phyloP scores from a whole-genome alignment of 2,113 vertebrate species.

The Pteropus alecto region DNA sequence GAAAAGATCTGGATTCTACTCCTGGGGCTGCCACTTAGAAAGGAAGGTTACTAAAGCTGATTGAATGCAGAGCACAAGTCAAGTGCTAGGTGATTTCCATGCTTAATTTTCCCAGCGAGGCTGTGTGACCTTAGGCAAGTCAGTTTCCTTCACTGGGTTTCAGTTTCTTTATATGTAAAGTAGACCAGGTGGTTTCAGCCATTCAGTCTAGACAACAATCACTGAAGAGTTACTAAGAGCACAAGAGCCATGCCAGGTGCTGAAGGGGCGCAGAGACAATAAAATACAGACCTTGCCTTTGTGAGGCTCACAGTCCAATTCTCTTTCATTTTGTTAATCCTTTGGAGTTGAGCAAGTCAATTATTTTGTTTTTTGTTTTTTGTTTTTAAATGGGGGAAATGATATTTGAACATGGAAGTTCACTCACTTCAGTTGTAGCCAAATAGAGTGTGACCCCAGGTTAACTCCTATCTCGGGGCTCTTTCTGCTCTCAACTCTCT shows the following conservation, averaged over 20 bases:
- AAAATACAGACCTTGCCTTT: not conserved
- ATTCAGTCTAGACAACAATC: not conserved
- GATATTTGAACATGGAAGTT: not conserved
- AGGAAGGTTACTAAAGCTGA: not conserved
- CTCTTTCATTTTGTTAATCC: not conserved
- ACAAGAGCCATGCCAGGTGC: rapidly evolving
- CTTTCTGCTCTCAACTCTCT: not conserved
- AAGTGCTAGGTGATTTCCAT: not conserved
- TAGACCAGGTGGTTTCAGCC: not conserved
- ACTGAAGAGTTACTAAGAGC: not conserved
- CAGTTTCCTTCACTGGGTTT: not conserved
- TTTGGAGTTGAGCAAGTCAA: not conserved
- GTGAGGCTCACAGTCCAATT: not conserved
- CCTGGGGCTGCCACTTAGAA: not conserved
- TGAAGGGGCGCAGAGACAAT: not conserved
- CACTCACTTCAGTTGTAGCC: not conserved
- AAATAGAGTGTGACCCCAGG: not conserved
- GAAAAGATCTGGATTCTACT: not conserved
- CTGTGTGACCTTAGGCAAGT: not conserved
- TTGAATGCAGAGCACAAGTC: not conserved
- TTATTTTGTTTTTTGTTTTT: not conserved
- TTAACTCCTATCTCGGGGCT: not conserved
- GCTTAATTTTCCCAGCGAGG: not conserved
- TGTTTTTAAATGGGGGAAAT: not conserved
- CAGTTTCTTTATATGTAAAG: not conserved